Conservation (phyloP, 2,888 invertebrate genomes). For the Cheilosia impressa region DNA sequence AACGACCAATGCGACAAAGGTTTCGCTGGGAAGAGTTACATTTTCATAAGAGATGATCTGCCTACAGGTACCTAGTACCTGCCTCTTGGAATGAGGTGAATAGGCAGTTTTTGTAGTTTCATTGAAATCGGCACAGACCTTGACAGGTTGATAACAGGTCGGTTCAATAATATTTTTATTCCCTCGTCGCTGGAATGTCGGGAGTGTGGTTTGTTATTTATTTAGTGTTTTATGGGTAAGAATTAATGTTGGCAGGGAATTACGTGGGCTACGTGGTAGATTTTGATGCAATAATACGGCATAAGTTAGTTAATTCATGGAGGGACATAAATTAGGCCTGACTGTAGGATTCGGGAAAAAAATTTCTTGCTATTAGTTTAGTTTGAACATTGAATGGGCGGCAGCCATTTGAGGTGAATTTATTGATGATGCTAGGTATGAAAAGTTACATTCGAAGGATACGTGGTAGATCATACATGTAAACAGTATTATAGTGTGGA, state of each 20-base stretch:
- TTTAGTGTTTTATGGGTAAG: slow-evolving; percentile 55
- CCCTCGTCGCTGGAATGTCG: neutral
- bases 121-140: slow-evolving; percentile 41
- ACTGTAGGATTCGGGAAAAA: neutral
- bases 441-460: slow-evolving; percentile 16
- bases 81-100: neutral
- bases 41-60: no score
- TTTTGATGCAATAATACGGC: slow-evolving; percentile 42
- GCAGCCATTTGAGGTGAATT: slow-evolving; percentile 33
- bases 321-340: slow-evolving; percentile 46
- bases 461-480: slow-evolving; percentile 47
- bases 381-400: slow-evolving; percentile 59
- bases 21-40: neutral
- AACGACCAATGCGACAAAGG: neutral
- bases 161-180: slow-evolving; percentile 50
- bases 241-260: slow-evolving; percentile 55
- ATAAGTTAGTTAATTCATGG: slow-evolving; percentile 68
- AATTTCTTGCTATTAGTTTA: slow-evolving; percentile 47
- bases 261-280: slow-evolving; percentile 54
- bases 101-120: slow-evolving; percentile 7
- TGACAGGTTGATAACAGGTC: slow-evolving; percentile 47
- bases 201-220: slow-evolving; percentile 32
- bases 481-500: neutral
- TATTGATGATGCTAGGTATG: slow-evolving; percentile 33
- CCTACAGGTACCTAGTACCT: no score